Conservation (phyloP, 2,113 vertebrate species). For the Stomatorhinus ivindoensis region DNA sequence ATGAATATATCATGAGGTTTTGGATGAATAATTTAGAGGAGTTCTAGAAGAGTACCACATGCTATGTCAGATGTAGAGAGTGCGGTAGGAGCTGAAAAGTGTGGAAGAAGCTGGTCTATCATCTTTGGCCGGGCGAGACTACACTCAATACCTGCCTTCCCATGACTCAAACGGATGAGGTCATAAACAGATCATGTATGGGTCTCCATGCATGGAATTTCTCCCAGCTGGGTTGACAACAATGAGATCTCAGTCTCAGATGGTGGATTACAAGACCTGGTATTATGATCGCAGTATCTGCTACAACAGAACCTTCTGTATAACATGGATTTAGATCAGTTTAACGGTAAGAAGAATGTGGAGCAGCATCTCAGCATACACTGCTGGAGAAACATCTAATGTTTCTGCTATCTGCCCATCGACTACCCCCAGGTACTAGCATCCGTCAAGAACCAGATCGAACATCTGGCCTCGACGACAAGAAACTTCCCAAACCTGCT, state of each 20-base stretch:
- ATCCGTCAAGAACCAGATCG: conserved; percentile 89
- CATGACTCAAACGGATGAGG: background rate
- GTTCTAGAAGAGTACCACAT: background rate
- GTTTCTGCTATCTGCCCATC: background rate
- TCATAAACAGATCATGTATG: background rate
- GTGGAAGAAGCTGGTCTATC: background rate
- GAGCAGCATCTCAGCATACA: background rate
- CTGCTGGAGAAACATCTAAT: background rate
- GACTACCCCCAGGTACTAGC: conserved; percentile 72
- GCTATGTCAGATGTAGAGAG: background rate
- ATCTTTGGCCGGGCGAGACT: background rate
- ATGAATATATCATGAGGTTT: background rate
- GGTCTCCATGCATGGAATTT: background rate
- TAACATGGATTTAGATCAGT: background rate
- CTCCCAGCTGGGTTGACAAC: background rate
- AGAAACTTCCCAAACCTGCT: conserved; percentile 80
- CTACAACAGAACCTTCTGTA: background rate
- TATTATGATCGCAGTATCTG: background rate
- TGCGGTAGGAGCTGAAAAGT: background rate
- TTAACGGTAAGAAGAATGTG: background rate
- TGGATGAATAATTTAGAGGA: background rate
- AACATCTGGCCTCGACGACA: conserved; percentile 68
- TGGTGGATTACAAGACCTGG: background rate
- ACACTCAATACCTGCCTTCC: background rate
- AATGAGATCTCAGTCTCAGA: background rate